These are phyloP conservation scores for Elgaria multicarinata DNA, from an alignment of 2,113 vertebrate genomes.

Conservation along the genomic window DNA sequence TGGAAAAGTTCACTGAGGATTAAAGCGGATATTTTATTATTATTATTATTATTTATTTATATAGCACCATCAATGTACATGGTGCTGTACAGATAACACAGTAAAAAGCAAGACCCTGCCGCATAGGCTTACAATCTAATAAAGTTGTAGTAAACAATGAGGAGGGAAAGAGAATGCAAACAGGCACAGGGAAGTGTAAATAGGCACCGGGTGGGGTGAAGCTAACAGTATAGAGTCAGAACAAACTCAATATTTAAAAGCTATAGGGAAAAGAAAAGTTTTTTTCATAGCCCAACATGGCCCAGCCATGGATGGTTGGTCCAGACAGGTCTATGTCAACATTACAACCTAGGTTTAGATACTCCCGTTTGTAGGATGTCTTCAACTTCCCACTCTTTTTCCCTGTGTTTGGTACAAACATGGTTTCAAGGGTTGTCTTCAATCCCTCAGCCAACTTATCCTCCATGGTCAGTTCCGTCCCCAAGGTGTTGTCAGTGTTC, in stretches of 20 bases:
- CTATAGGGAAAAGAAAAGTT: too few species aligned
- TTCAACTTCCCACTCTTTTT: conserved; percentile 98
- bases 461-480: conserved; percentile 89
- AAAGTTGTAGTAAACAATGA: too few species aligned
- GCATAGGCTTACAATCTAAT: too few species aligned
- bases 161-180: too few species aligned
- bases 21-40: not conserved
- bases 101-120: too few species aligned
- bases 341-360: conserved; percentile 88
- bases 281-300: conserved; percentile 90
- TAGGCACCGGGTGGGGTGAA: too few species aligned
- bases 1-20: not conserved
- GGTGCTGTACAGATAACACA: too few species aligned
- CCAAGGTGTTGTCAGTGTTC: conserved; percentile 95
- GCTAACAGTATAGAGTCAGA: too few species aligned
- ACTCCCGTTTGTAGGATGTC: conserved; percentile 91
- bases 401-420: conserved; percentile 97
- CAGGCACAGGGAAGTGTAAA: too few species aligned
- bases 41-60: too few species aligned
- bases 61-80: too few species aligned
- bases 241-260: too few species aligned
- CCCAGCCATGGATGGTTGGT: conserved; percentile 89
- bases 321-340: conserved; percentile 93
- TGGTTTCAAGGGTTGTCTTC: conserved; percentile 91
- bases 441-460: conserved; percentile 93